These are phyloP conservation scores for Acanthoscelides obtectus DNA, from an alignment of 2,888 invertebrate genomes.

Conservation along the genomic window DNA sequence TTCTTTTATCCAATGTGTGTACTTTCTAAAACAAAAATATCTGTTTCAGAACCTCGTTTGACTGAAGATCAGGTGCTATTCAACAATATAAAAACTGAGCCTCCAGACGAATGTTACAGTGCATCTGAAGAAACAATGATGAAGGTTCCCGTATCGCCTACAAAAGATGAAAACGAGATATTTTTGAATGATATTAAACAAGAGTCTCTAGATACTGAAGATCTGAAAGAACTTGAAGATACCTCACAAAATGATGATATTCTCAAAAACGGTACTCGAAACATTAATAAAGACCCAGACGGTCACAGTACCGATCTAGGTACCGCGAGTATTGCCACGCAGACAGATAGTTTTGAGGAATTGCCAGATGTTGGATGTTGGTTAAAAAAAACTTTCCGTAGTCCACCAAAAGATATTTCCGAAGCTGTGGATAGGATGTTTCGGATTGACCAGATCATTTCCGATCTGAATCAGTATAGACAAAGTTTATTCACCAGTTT, in stretches of 20 bases:
- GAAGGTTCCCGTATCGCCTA: background rate
- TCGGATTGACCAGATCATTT: constrained; percentile 32
- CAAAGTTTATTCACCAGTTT: constrained; percentile 24
- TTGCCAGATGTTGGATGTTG: background rate
- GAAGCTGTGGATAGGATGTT: constrained; percentile 24
- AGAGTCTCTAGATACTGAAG: background rate
- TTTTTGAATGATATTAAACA: background rate
- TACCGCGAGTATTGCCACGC: background rate
- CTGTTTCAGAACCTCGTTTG: background rate
- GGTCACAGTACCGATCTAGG: background rate
- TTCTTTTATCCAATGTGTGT: too few relatives aligned
- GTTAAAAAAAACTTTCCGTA: constrained; percentile 2
- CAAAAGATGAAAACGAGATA: background rate
- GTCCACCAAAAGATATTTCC: constrained; percentile 11
- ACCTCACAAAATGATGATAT: background rate
- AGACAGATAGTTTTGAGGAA: background rate
- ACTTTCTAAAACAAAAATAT: too few relatives aligned
- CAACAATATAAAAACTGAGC: background rate
- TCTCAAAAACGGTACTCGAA: background rate
- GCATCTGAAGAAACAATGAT: background rate
- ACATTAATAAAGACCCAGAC: background rate
- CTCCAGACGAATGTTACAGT: background rate
- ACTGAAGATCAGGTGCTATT: background rate
- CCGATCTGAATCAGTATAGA: constrained; percentile 28
- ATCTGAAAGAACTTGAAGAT: background rate